These are phyloP conservation scores for Octodonta nipae DNA, from an alignment of 2,888 invertebrate species.

Conservation along the genomic window DNA sequence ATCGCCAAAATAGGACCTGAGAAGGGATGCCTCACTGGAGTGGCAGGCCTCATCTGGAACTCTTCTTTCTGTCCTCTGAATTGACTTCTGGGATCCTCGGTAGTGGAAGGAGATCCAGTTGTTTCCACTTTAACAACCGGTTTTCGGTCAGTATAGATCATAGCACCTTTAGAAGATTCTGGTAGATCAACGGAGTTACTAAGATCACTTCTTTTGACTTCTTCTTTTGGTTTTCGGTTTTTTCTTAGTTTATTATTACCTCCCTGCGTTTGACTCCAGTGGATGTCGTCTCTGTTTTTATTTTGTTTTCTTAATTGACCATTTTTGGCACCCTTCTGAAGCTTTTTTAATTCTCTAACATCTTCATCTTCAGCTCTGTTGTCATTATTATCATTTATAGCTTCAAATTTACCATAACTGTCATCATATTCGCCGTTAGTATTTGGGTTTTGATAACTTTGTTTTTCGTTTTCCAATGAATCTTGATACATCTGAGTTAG, in stretches of 20 bases:
- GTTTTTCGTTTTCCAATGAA: slow-evolving; percentile 27
- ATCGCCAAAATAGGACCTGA: slow-evolving; percentile 41
- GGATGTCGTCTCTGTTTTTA: slow-evolving; percentile 15
- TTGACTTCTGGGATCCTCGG: slow-evolving; percentile 18
- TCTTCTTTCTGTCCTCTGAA: slow-evolving; percentile 49
- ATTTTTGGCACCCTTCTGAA: slow-evolving; percentile 38
- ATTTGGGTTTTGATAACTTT: slow-evolving; percentile 17
- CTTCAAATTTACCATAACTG: slow-evolving; percentile 22
- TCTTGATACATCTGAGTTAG: slow-evolving; percentile 52
- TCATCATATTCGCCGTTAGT: slow-evolving; percentile 25
- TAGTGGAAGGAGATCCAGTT: slow-evolving; percentile 10
- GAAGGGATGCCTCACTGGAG: slow-evolving; percentile 41
- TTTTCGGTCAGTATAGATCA: slow-evolving; percentile 29
- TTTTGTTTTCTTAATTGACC: slow-evolving; percentile 10
- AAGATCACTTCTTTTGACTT: slow-evolving; percentile 6
- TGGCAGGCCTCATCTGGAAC: slow-evolving; percentile 47
- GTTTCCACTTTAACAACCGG: slow-evolving; percentile 29
- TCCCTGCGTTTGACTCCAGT: slow-evolving; percentile 17
- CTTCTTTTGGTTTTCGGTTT: slow-evolving; percentile 9
- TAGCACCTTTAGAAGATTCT: slow-evolving; percentile 9
- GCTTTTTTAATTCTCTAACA: slow-evolving; percentile 49
- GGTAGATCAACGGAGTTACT: slow-evolving; percentile 9
- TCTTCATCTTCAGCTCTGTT: slow-evolving; percentile 45
- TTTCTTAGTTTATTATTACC: no score
- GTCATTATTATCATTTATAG: slow-evolving; percentile 5